Conservation (phyloP, 1,140 invertebrate species). For the Drosophila nebulosa region DNA sequence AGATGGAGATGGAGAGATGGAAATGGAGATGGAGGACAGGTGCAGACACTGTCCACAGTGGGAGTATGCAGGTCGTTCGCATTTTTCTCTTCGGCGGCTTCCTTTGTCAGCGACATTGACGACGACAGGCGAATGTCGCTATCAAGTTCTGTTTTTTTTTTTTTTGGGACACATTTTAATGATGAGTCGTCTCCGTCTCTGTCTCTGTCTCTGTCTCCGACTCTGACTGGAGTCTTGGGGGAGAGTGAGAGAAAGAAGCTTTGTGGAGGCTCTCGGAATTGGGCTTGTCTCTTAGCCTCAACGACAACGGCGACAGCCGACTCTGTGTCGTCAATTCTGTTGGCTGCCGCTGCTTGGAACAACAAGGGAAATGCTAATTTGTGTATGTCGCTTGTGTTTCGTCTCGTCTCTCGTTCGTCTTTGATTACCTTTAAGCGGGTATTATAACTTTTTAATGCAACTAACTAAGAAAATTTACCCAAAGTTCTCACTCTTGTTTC, state of each 20-base stretch:
- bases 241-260: slow-evolving; percentile 2
- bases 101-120: slow-evolving; percentile 69
- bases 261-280: not conserved
- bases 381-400: slow-evolving; percentile 64
- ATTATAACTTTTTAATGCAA: slow-evolving; percentile 17
- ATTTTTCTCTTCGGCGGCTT: slow-evolving; percentile 64
- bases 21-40: slow-evolving; percentile 40
- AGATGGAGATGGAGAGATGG: slow-evolving; percentile 4
- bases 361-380: slow-evolving; percentile 78
- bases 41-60: slow-evolving; percentile 50
- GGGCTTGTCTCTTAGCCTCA: slow-evolving; percentile 3
- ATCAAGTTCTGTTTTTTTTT: slow-evolving; percentile 52
- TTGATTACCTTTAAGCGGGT: slow-evolving; percentile 39
- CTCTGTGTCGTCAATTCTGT: slow-evolving; percentile 1
- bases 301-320: slow-evolving; percentile 14
- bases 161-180: slow-evolving; percentile 77
- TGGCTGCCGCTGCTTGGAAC: slow-evolving; percentile 30
- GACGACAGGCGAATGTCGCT: slow-evolving; percentile 68
- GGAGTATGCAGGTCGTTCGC: slow-evolving; percentile 72
- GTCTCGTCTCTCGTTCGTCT: slow-evolving; percentile 25
- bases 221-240: no score
- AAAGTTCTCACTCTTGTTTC: no score
- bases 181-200: slow-evolving; percentile 51
- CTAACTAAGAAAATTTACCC: not conserved
- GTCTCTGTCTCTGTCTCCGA: slow-evolving; percentile 1